Percentiles rank a stretch among this genome's conserved stretches.
These are phyloP conservation scores for Cryptocephalus moraei DNA, from an alignment of 2,888 invertebrate species.

Conservation along the genomic window DNA sequence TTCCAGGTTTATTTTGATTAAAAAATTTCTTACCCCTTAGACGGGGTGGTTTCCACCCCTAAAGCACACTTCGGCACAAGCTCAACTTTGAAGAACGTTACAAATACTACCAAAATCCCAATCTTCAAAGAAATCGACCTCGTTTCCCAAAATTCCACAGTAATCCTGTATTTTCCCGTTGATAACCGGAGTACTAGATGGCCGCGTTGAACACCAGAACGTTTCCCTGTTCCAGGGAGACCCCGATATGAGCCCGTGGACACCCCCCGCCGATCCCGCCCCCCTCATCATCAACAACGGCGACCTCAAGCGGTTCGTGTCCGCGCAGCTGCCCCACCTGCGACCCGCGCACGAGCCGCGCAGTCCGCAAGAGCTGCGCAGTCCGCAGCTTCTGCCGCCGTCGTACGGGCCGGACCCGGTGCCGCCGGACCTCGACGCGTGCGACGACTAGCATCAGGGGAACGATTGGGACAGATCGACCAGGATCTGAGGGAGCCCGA, in stretches of 20 bases:
- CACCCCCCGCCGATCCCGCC: slow-evolving; percentile 27
- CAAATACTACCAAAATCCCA: no score
- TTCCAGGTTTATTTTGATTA: no score
- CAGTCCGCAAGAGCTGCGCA: slow-evolving; percentile 1
- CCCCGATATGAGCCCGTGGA: slow-evolving; percentile 41
- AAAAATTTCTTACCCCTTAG: no score
- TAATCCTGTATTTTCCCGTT: no score
- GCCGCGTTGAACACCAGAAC: no score
- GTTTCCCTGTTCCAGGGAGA: slow-evolving; percentile 34
- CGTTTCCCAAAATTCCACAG: no score
- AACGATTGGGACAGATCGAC: slow-evolving; percentile 34
- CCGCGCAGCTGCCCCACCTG: neutral
- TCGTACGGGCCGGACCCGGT: slow-evolving; percentile 31
- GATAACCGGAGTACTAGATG: no score
- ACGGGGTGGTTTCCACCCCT: no score
- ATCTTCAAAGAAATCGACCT: no score
- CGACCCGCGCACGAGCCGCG: neutral
- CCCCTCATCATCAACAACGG: slow-evolving; percentile 5
- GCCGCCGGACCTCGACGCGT: slow-evolving; percentile 12
- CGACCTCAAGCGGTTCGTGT: neutral
- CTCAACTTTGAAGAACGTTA: no score
- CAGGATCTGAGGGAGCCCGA: slow-evolving; percentile 23
- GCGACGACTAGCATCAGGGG: slow-evolving; percentile 31
- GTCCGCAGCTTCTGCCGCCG: neutral
- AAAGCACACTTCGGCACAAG: no score